Base-by-base conservation (phyloP, 2,797 vertebrate species). In the Tinamus major region DNA sequence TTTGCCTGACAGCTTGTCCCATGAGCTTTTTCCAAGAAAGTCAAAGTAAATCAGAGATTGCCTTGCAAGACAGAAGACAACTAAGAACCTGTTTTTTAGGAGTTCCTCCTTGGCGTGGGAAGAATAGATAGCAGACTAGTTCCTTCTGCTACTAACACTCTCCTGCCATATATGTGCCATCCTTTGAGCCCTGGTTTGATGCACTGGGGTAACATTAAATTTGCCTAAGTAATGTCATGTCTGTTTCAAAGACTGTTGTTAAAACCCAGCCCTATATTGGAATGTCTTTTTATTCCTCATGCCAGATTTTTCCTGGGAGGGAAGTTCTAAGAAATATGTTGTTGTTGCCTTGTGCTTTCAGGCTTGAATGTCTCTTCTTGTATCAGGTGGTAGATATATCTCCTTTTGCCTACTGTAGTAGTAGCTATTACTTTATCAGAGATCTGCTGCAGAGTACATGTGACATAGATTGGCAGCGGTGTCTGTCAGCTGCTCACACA, bases 261-360 rank as follows among this genome's bases (percentile, higher is more conserved):
- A 82, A 93, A 96, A 70, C 71, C 68, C 64, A 94, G 9, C 41
- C 75, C 83, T 31, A 19, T 71, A 27, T 21, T 93, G 44, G 68
- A 94, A 90, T 94, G 53, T 6, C 16, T 85, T 85, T 46, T 49
- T 87, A 65, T 64, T 85, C 48, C 48, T 90, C 26, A 15, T 39
- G 68, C 68, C 84, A 82, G 46, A 9, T 82, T 82, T 92, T 90
- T 53, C 46, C 37, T 49, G 61, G 31, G 37, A 71, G 23, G 76
- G 12, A 75, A 85, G 10, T 87, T 85, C 44, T 85, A 71, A 35
- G 76, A 26, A 21, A 16, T 44, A 26, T 3, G 13, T 61, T 26
- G 4, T 33, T n/a, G 9, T 58, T 83, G 27, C 29, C 75, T 89
- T 92, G 58, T 14, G 18, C 13, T 89, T 93, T 61, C 23, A 64